Evolutionary conservation across 2,113 vertebrate genomes (phyloP), one percentile per base, ranked within the genome.

Genomic region (Carassius auratus): DNA sequence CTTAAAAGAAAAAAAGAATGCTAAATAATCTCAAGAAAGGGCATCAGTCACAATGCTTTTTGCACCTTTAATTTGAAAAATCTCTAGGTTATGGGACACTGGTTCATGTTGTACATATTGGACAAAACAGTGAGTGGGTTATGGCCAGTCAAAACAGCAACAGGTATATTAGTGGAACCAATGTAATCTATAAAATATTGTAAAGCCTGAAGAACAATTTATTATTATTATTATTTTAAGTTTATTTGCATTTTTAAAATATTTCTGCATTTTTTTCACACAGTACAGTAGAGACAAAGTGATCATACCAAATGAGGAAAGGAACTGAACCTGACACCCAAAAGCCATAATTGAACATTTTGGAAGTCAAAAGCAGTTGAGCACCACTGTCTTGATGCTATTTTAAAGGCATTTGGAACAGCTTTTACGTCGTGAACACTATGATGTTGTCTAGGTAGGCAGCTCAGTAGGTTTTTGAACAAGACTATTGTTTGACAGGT

Each of bases 401-500:
- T 71, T 42, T 42, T 5, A 42, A 71, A 10, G 13, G 5, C 64
- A 36, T 36, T n/a, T n/a, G 9, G 2, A 73, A 42, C 36, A 42
- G n/a, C 2, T 12, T 50, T 48, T 48, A 74, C n/a, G 42, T 50
- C 12, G 6, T 12, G 13, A 75, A 42, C n/a, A 26, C 42, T 75
- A 19, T 48, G n/a, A 64, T 81, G 36, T 23, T 66, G 38, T 81
- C n/a, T 64, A 81, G 59, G n/a, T 80, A 64, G 57, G 59, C 77
- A 48, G 84, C 83, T 83, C 62, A 78, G 33, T 64, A 14, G 12
- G 36, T 85, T 85, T 71, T 86, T 66, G 59, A 64, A 26, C 78
- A 17, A 62, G 77, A 55, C 33, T 62, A 81, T 55, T 10, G 66
- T 76, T 85, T 90, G 87, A 90, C 92, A 90, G 87, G 90, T 91